These are phyloP conservation scores for Pinna nobilis DNA, from an alignment of 1,140 invertebrate genomes.

Conservation along the genomic window DNA sequence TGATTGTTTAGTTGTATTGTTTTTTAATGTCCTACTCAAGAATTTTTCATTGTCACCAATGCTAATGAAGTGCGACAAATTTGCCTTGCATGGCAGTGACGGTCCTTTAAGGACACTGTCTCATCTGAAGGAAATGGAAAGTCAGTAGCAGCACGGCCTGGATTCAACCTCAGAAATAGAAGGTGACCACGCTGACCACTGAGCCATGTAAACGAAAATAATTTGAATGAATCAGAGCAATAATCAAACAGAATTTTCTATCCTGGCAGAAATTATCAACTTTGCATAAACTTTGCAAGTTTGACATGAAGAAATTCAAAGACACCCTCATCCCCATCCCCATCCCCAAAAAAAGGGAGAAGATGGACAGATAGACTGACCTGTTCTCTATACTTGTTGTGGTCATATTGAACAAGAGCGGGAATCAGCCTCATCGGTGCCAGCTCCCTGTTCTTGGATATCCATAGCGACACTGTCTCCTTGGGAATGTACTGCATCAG, in stretches of 20 bases:
- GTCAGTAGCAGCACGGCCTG: too few relatives aligned
- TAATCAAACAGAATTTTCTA: too few relatives aligned
- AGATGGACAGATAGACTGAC: slow-evolving; percentile 37
- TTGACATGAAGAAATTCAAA: not conserved
- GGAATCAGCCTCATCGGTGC: slow-evolving; percentile 88
- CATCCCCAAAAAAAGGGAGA: too few relatives aligned
- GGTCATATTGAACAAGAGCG: slow-evolving; percentile 75
- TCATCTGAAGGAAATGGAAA: too few relatives aligned
- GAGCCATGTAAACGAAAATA: too few relatives aligned
- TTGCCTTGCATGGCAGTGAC: too few relatives aligned
- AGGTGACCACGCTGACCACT: too few relatives aligned
- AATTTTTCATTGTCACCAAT: too few relatives aligned
- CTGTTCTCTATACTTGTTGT: slow-evolving; percentile 62
- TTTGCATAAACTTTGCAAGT: not conserved
- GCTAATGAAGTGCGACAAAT: too few relatives aligned
- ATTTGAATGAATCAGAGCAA: not conserved
- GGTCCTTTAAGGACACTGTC: too few relatives aligned
- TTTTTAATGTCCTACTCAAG: too few relatives aligned
- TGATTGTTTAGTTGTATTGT: not conserved
- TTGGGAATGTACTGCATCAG: slow-evolving; percentile 89
- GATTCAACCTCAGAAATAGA: too few relatives aligned
- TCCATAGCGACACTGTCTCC: slow-evolving; percentile 87
- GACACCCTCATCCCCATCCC: not conserved
- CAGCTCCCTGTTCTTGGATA: slow-evolving; percentile 83
- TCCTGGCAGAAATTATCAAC: not conserved